A percentile compares a stretch with the other conserved stretches of the same genome.
These are phyloP conservation scores for Leuciscus idus DNA, from an alignment of 2,113 vertebrate species.

Conservation along the genomic window DNA sequence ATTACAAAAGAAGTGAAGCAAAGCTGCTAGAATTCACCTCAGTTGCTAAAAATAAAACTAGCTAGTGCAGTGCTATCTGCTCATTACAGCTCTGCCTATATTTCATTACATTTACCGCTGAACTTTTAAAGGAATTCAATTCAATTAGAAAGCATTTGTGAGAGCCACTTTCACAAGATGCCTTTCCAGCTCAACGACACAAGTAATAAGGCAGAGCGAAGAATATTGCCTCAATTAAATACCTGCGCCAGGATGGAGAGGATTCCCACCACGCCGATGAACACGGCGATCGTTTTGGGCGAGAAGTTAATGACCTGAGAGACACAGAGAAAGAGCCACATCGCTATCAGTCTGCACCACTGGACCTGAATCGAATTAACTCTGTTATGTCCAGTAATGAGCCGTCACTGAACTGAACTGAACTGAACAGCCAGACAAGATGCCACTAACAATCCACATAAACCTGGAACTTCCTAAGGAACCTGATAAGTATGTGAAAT, in stretches of 20 bases:
- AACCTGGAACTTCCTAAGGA: not conserved
- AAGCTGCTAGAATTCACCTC: not conserved
- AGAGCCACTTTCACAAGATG: conserved; percentile 15
- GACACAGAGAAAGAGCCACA: conserved; percentile 29
- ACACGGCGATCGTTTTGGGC: conserved; percentile 87
- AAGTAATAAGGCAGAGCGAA: not conserved
- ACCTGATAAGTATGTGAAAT: not conserved
- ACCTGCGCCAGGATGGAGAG: conserved; percentile 95
- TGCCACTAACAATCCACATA: not conserved
- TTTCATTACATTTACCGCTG: conserved; percentile 12
- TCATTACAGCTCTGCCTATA: conserved; percentile 37
- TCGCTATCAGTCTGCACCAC: not conserved
- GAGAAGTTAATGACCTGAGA: conserved; percentile 90
- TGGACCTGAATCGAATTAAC: not conserved
- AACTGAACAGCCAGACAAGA: not conserved
- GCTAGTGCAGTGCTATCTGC: not conserved
- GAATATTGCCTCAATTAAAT: conserved; percentile 59
- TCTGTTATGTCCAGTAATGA: conserved; percentile 26
- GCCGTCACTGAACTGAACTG: conserved; percentile 26
- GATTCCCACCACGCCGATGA: conserved; percentile 94
- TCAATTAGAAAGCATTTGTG: conserved; percentile 35
- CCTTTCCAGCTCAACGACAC: conserved; percentile 7
- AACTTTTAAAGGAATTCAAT: conserved; percentile 29
- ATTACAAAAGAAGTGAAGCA: not conserved
- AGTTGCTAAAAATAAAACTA: not conserved